Evolutionary conservation across 2,888 invertebrate species (phyloP).

Genomic region (Parnassius smintheus): DNA sequence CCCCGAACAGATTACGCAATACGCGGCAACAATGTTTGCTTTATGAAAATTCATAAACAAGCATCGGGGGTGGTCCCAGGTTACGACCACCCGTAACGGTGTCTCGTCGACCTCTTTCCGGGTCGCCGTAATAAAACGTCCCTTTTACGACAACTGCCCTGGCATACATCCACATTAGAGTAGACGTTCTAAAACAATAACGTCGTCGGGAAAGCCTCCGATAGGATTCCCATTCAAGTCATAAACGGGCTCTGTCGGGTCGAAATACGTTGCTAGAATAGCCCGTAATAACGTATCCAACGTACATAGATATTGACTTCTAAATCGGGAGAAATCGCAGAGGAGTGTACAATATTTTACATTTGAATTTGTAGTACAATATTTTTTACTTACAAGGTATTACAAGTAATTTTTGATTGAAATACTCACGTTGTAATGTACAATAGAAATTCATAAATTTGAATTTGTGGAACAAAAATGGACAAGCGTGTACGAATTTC

Average conservation of each 20-base stretch:
- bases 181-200: constrained; percentile 46
- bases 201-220: constrained; percentile 54
- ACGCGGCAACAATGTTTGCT: constrained; percentile 41
- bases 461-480: neutral
- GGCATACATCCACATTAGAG: constrained; percentile 43
- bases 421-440: no score
- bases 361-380: neutral
- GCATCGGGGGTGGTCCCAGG: constrained; percentile 50
- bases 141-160: constrained; percentile 59
- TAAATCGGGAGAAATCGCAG: neutral
- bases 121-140: constrained; percentile 58
- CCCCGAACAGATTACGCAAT: constrained; percentile 15
- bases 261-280: constrained; percentile 8
- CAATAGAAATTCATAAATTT: no score
- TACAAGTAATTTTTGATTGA: neutral
- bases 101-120: constrained; percentile 45
- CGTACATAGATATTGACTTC: neutral
- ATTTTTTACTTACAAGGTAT: constrained; percentile 1
- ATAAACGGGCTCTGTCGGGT: constrained; percentile 43
- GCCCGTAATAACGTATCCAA: neutral
- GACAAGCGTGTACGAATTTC: constrained; percentile 26
- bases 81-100: constrained; percentile 60
- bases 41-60: constrained; percentile 61
- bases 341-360: neutral
- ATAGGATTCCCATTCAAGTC: constrained; percentile 55